These are phyloP conservation scores for Lepidurus packardi DNA, from an alignment of 1,140 invertebrate genomes.

Conservation along the genomic window DNA sequence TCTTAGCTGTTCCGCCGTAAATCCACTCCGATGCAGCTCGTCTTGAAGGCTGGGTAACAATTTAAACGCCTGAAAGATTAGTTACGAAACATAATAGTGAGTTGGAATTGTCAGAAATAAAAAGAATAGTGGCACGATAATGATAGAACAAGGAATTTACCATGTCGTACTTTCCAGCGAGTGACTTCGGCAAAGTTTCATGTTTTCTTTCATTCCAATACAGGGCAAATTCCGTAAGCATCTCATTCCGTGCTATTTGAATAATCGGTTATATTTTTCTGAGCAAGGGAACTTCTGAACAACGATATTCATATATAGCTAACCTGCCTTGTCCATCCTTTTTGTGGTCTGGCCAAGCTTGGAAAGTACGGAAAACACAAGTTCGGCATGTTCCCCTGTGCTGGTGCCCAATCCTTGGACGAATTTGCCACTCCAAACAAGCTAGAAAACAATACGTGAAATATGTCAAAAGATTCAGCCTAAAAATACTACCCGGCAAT, in stretches of 20 bases:
- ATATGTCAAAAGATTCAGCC: neutral
- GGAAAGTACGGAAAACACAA: too few relatives aligned
- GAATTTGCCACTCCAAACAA: slow-evolving; percentile 1
- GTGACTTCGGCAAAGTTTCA: neutral
- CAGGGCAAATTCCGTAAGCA: neutral
- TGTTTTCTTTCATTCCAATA: neutral
- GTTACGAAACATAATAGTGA: neutral
- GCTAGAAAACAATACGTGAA: neutral
- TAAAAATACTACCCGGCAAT: neutral
- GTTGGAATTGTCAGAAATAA: neutral
- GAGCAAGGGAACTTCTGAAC: neutral
- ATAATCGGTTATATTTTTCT: neutral
- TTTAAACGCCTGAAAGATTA: neutral
- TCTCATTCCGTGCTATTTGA: neutral
- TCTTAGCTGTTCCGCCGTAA: neutral
- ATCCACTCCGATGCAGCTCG: neutral
- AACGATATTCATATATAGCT: neutral
- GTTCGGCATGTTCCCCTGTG: too few relatives aligned
- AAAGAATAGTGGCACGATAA: neutral
- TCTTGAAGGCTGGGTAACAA: neutral
- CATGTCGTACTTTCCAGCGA: neutral
- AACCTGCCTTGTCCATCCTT: too few relatives aligned
- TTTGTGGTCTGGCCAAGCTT: too few relatives aligned
- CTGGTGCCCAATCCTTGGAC: neutral
- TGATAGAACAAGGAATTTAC: neutral